Evolutionary conservation across 2,888 invertebrate species (phyloP), one percentile per base, ranked within the genome.

Genomic region (Sceliomorpha sp.): DNA sequence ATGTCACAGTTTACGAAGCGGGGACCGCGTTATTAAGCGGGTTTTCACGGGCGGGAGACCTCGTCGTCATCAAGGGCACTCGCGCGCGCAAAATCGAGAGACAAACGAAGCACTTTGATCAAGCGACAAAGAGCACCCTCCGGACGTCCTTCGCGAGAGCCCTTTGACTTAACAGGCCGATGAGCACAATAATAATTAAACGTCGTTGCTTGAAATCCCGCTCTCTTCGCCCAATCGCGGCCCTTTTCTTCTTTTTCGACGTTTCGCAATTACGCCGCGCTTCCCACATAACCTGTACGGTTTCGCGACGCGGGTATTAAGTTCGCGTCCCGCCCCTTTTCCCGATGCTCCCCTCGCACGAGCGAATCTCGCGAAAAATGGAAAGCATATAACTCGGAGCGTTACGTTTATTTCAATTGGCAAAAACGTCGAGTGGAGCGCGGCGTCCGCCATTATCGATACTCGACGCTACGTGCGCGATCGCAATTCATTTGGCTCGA

Each of bases 151-250:
- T 62, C 48, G 32, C 8, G 42, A 56, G 32, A 56, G 32, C 48
- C 62, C 70, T 73, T 76, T 72, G 68, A 68, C 70, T 67, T 78
- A 64, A 78, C 76, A 74, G 77, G 44, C 73, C 58, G 72, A 9
- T 74, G 76, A 77, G 73, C 78, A 73, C 79, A 80, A 81, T 78
- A 79, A 82, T 80, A 81, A 82, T 82, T 78, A 80, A 73, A 72
- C 73, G 68, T 70, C 58, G 74, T 73, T 76, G 59, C 66, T 68
- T 26, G n/a, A 31, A 59, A 36, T 42, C 32, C 32, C 29, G 34
- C 47, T 15, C 3, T 20, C 39, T 29, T 29, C 29, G 20, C 20
- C n/a, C 20, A 20, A 20, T 20, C 20, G 20, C 20, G 3, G 20
- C 20, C 5, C 20, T 20, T 5, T 20, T 9, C 29, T 8, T 8